Base-by-base conservation (phyloP, 2,113 vertebrate species). In the human region DNA sequence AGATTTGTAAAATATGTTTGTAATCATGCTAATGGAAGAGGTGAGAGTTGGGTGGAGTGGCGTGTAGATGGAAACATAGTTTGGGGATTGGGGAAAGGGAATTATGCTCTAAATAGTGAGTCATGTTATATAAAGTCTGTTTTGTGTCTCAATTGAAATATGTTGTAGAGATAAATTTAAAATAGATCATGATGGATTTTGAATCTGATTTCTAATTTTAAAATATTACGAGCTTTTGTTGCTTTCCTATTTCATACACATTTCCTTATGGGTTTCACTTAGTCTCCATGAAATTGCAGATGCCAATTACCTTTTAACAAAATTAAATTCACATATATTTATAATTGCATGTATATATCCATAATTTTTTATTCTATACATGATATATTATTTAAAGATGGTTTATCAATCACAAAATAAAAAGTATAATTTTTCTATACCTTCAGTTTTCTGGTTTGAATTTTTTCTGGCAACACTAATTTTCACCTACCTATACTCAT, bases 161-260 rank as follows among this genome's bases (percentile, higher is more conserved):
- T n/a, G 48, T 68, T 88, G 20, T 22, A 43, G 50, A 95, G n/a
- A 75, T 52, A 66, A 87, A 84, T 78, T 78, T 97, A 52, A 64
- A 92, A 81, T 59, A 57, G 3, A 59, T 76, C 66, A 48, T 27
- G 17, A 76, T 23, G 6, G 82, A 64, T 81, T 95, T 93, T 80
- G 48, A 76, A 79, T 88, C 76, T 73, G 12, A 90, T 22, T 97
- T 96, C 75, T 38, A 76, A 75, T 93, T 97, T 96, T 90, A 92
- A 97, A 92, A 90, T 59, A 17, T 84, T 84, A 61, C 10, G 20
- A 59, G 9, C 3, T 85, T 95, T 40, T 8, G 8, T 75, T 78
- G 27, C 68, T 91, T 96, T 79, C 48, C 25, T 72, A 8, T 83
- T 95, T 95, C 30, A 38, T 14, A 75, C 61, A 75, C 12, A 61